Base-by-base conservation (phyloP, 1,140 invertebrate species). In the Diabrotica undecimpunctata region DNA sequence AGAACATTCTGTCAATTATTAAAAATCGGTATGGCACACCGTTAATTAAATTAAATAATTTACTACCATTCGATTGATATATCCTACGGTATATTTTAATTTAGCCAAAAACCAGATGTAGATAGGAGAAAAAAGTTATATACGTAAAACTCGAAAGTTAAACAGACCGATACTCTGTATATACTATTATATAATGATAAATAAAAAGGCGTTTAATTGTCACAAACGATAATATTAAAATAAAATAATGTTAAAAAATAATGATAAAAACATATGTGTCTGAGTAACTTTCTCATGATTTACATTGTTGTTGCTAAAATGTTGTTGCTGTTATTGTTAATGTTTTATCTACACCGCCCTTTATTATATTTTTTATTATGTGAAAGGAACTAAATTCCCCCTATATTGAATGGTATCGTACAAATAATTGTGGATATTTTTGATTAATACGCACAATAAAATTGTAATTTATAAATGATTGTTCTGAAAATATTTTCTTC, bases 301-400 rank as follows among this genome's bases (percentile, higher is more conserved):
- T 67, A 69, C 63, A 74, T 74, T 74, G 73, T 74, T 74, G 71
- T 74, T 74, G 73, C 73, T 74, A 67, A 68, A 74, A 70, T 74
- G 71, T 74, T 74, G 73, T 74, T 74, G 73, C 70, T 74, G 73
- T 74, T 74, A 74, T 74, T 74, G 73, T 74, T 74, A 70, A 71
- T 74, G 73, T 74, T 67, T 70, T 66, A 64, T 66, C 62, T n/a
- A 46, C 41, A 46, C 41, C 13, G 54, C 54, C 25, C 54, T 59
- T 25, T 39, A 59, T 59, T 38, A 12, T 36, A 37, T 59, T 12
- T 59, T 55, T 25, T 55, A 25, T 25, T 25, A 25, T 25, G 25
- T 25, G 25, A 25, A 25, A 25, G 25, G 1, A 25, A 25, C 25
- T 25, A 25, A 25, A 25, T 25, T 25, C 25, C 25, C n/a, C 25